Evolutionary conservation across 2,113 vertebrate species (phyloP).

Genomic region (Scartelaos histophorus): DNA sequence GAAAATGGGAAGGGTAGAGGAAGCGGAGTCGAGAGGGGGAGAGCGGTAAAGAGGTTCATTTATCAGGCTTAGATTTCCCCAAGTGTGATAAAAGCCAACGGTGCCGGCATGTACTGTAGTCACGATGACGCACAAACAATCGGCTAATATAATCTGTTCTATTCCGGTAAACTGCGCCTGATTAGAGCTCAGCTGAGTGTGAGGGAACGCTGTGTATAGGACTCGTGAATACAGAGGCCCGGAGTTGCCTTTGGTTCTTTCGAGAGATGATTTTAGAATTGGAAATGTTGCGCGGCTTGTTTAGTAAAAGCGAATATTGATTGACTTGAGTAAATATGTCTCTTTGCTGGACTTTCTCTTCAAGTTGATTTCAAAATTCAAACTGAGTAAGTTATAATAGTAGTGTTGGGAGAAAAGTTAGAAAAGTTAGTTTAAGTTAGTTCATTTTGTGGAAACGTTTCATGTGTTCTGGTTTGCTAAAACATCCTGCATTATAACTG

Average conservation of each 20-base stretch:
- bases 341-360: not conserved
- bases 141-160: constrained; percentile 20
- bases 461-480: too few species aligned
- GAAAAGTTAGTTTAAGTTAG: too few species aligned
- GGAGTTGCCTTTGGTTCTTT: not conserved
- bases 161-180: constrained; percentile 10
- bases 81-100: constrained; percentile 24
- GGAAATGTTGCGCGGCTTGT: not conserved
- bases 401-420: not conserved
- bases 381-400: too few species aligned
- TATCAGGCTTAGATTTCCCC: constrained; percentile 58
- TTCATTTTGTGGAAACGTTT: too few species aligned
- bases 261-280: not conserved
- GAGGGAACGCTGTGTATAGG: constrained; percentile 1
- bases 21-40: not conserved
- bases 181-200: constrained; percentile 24
- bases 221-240: not conserved
- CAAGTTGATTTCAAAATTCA: too few species aligned
- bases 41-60: constrained; percentile 44
- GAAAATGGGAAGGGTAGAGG: not conserved
- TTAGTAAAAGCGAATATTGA: not conserved
- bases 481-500: too few species aligned
- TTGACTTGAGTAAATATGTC: not conserved
- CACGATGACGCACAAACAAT: constrained; percentile 30
- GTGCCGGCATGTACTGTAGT: constrained; percentile 51